A percentile compares a stretch with the other conserved stretches of the same genome.
Evolutionary conservation across 2,797 vertebrate genomes (phyloP).

Genomic region (Ceryle rudis): DNA sequence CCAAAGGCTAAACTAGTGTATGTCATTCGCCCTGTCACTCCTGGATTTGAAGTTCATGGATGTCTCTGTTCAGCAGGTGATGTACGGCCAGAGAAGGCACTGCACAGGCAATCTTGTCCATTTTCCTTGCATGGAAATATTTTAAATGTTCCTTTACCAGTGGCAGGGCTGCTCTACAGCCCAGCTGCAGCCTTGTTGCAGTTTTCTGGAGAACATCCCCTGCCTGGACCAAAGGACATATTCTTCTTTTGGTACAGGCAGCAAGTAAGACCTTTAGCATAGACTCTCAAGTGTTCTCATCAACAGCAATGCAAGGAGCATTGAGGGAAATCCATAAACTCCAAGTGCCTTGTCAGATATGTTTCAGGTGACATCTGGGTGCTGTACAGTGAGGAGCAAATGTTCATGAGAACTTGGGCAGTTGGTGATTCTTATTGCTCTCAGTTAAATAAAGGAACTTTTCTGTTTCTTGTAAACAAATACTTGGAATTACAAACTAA

Average conservation of each 20-base stretch:
- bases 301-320: not conserved
- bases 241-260: not conserved
- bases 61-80: not conserved
- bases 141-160: not conserved
- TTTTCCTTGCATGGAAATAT: not conserved
- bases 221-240: not conserved
- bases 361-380: not conserved
- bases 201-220: fast-evolving
- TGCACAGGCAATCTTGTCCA: not conserved
- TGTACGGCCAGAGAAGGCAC: not conserved
- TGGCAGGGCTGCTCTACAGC: not conserved
- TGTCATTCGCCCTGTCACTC: not conserved
- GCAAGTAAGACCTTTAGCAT: not conserved
- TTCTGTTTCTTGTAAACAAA: not conserved
- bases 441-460: not conserved
- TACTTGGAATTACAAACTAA: not conserved
- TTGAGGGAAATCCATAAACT: not conserved
- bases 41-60: not conserved
- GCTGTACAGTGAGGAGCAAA: not conserved
- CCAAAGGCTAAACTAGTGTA: not conserved
- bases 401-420: not conserved
- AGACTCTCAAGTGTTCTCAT: not conserved
- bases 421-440: not conserved
- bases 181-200: not conserved
- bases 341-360: not conserved